Base-by-base conservation (phyloP, 1,140 invertebrate genomes). In the Dolichoris vasculosae region DNA sequence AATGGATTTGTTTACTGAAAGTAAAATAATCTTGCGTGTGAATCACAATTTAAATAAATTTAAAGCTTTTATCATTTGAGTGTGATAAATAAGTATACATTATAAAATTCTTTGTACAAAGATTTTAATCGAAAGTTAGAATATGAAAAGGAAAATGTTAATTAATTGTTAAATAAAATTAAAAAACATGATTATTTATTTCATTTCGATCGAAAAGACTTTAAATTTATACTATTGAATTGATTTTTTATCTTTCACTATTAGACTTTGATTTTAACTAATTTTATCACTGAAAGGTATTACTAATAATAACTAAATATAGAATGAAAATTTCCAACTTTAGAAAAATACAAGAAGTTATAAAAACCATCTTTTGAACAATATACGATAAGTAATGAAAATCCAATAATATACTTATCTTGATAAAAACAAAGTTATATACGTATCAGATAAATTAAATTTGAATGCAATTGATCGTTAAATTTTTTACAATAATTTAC, bases 401-500 rank as follows among this genome's bases (percentile, higher is more conserved):
- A 1, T 55, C 20, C 51, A 17, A 55, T 55, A 55, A 55, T 20
- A 55, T 55, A 55, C 17, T 55, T 15, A 2, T 17, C 13, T 55
- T 17, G 51, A 55, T 55, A 17, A 17, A 67, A 67, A 32, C 35
- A 3, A 17, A 73, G 43, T 43, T 11, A 73, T 20, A 40, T 20
- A 43, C 43, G 40, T 26, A 43, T 43, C 8, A 67, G n/a, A n/a
- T n/a, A 43, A 43, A 26, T 43, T 26, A 15, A 73, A 73, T 73
- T 35, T 67, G 4, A 35, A 67, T 67, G 15, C 30, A 35, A 35
- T 30, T 17, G 30, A 67, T 6, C 20, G 64, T 48, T 30, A 20
- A 69, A 76, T 55, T 84, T 59, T 23, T 64, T 76, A 51, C 9
- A 48, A 23, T 20, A 32, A 63, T 83, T 84, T n/a, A 59, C 75